Base-by-base conservation (phyloP, 2,888 invertebrate species). In the Lypha dubia region DNA sequence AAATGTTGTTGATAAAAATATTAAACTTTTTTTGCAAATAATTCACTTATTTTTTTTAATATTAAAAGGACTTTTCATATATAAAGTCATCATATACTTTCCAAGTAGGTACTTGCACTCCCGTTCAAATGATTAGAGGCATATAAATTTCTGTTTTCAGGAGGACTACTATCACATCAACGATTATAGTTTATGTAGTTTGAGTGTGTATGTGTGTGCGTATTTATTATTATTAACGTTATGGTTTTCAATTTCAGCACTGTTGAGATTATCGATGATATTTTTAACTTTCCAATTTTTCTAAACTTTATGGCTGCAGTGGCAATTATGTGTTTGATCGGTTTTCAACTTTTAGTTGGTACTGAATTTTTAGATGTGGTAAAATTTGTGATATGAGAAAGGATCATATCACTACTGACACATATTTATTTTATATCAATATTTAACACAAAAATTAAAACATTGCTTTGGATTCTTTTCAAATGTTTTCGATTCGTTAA, bases 401-500 rank as follows among this genome's bases (percentile, higher is more conserved):
- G n/a, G n/a, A n/a, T 88, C 6, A 67, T 87, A 28, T 75, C 87
- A 13, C 73, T 85, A 5, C 35, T 87, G 28, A 81, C 81, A 3
- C 88, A 88, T 56, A 81, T 88, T 0, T 88, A 77, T 62, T 84
- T 86, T 38, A 87, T 88, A 28, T 88, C 87, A 9, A 53, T 70
- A 13, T 87, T 87, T 73, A 87, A 87, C 13, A 85, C 79, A 3
- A 81, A 88, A 28, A 71, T 88, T 44, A 83, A 86, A 13, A 35
- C 75, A 13, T 79, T 75, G 87, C n/a, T n/a, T n/a, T n/a, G 88
- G 88, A 76, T 80, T 1, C 1, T 15, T 32, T 20, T 46, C 11
- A 44, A 44, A 20, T 1, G 15, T 4, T 32, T 41, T 44, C 20
- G 9, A 35, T 35, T 35, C 7, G n/a, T n/a, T n/a, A n/a, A n/a